Conservation (phyloP, 1,140 invertebrate genomes). For the Nixonia krombeini region DNA sequence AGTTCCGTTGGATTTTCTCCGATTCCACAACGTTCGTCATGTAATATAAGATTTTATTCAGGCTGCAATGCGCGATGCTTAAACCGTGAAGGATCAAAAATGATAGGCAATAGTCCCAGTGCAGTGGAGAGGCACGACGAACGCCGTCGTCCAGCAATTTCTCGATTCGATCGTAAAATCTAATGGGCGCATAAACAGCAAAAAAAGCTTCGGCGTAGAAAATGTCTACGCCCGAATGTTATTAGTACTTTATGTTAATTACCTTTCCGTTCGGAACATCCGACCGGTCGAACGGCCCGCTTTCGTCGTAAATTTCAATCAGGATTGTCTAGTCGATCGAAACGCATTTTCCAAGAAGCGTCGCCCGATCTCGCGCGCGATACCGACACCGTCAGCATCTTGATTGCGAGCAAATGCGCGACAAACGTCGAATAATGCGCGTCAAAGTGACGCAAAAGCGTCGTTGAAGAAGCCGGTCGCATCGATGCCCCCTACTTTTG, state of each 20-base stretch:
- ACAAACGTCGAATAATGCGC: too few relatives aligned
- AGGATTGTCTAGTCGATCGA: conserved; percentile 61
- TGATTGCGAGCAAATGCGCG: too few relatives aligned
- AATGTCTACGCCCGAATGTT: conserved; percentile 61
- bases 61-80: too few relatives aligned
- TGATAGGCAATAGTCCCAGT: neutral
- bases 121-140: conserved; percentile 32
- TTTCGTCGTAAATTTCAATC: conserved; percentile 65
- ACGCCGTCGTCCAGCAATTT: conserved; percentile 59
- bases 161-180: conserved; percentile 70
- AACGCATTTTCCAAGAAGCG: conserved; percentile 59
- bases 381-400: too few relatives aligned
- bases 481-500: too few relatives aligned
- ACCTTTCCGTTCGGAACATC: conserved; percentile 59
- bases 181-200: conserved; percentile 68
- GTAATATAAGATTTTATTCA: too few relatives aligned
- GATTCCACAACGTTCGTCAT: too few relatives aligned
- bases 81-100: neutral
- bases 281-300: conserved; percentile 56
- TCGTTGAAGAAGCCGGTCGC: too few relatives aligned
- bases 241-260: conserved; percentile 72
- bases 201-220: conserved; percentile 64
- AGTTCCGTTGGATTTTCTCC: too few relatives aligned
- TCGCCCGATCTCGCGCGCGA: too few relatives aligned
- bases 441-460: too few relatives aligned